Percentiles rank a stretch among this genome's conserved stretches.
Evolutionary conservation across 2,797 vertebrate genomes (phyloP).

Genomic region (Petrocephalus schoutedeni): DNA sequence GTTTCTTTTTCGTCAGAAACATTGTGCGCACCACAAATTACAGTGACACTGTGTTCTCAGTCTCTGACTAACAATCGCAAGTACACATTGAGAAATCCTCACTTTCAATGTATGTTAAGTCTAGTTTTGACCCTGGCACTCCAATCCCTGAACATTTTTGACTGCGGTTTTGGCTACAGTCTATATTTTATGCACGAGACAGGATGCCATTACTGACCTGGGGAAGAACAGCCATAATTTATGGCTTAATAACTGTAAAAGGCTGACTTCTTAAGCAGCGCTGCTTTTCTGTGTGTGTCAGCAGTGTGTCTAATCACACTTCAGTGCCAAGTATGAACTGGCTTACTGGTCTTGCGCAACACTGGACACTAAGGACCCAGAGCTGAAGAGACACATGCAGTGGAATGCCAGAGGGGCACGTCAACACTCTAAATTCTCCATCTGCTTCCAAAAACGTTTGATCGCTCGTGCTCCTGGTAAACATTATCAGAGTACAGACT

Average conservation of each 20-base stretch:
- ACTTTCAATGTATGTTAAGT: neutral
- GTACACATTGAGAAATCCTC: neutral
- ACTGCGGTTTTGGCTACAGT: neutral
- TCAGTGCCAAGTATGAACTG: neutral
- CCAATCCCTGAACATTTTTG: neutral
- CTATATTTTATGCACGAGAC: neutral
- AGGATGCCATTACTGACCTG: neutral
- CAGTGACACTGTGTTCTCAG: neutral
- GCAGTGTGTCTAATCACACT: conserved; percentile 12
- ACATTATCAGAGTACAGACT: neutral
- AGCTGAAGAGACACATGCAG: neutral
- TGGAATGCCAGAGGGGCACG: neutral
- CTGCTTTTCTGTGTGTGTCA: neutral
- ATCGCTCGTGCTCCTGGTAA: neutral
- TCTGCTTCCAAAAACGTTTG: neutral
- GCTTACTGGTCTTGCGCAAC: conserved; percentile 12
- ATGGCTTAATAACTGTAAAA: neutral
- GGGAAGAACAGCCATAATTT: neutral
- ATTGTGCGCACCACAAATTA: neutral
- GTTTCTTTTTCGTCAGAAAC: neutral
- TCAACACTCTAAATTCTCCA: neutral
- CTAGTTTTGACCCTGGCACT: neutral
- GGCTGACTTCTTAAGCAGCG: neutral
- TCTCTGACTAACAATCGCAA: neutral
- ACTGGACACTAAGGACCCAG: neutral